A percentile compares a stretch with the other conserved stretches of the same genome.
These are phyloP conservation scores for Echiichthys vipera DNA, from an alignment of 2,797 vertebrate genomes.

Conservation along the genomic window DNA sequence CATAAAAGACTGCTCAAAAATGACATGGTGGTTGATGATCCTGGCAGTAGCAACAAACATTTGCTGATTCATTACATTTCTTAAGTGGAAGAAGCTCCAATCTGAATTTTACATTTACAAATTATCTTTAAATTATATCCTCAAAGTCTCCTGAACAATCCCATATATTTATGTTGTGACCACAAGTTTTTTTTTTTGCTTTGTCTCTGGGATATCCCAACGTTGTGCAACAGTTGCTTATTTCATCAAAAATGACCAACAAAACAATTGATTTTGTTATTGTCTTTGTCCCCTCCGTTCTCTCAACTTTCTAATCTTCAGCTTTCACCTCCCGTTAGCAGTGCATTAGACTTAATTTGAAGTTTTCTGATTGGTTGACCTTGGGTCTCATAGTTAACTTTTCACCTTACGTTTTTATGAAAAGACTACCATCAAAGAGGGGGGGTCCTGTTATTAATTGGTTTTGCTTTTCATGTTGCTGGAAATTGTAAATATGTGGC, in stretches of 20 bases:
- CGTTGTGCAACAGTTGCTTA: background rate
- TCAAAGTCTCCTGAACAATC: background rate
- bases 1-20: background rate
- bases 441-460: background rate
- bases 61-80: background rate
- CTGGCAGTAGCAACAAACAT: background rate
- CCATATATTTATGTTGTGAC: background rate
- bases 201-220: background rate
- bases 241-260: background rate
- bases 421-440: background rate
- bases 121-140: background rate
- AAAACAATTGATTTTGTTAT: background rate
- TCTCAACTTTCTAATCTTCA: background rate
- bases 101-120: background rate
- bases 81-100: background rate
- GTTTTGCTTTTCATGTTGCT: background rate
- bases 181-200: background rate
- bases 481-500: background rate
- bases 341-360: no score
- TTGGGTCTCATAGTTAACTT: background rate
- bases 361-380: background rate
- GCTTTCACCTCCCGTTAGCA: background rate
- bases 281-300: no score
- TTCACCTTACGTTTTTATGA: background rate
- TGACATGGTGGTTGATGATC: background rate